Evolutionary conservation across 2,888 invertebrate species (phyloP), one percentile per base, ranked within the genome.

Genomic region (Argyresthia albistria): DNA sequence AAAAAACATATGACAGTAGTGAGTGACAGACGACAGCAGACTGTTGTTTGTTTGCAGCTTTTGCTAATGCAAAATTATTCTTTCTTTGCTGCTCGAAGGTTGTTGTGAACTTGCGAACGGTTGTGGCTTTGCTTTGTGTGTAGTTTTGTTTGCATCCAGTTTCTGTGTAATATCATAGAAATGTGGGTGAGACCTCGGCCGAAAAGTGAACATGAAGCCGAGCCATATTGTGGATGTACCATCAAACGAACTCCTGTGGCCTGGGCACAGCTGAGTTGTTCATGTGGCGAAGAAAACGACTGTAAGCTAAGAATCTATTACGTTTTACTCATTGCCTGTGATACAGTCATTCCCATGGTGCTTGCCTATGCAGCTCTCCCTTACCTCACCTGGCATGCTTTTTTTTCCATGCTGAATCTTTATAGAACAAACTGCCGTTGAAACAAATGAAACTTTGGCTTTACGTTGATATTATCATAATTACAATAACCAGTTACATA

Each of bases 201-300:
- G 2, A 25, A 25, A 25, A n/a, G 9, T 48, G 58, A 59, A 7
- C 58, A 58, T 16, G 54, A 62, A 39, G 71, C 79, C 12, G 74
- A 67, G 53, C 74, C 87, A 12, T 87, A 68, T 58, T 87, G 88
- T 58, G 62, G 69, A 53, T 84, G 86, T 60, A 64, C 60, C 36
- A 68, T 10, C 10, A 51, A 67, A 56, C 66, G 69, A 43, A 58
- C 60, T 12, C 75, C 80, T 15, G 59, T 70, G 43, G 56, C 67
- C 3, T 76, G 76, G 76, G 69, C 69, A 43, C 63, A 71, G 54
- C 58, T 72, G 52, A 66, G 64, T 42, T 91, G 90, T 63, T 64
- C 69, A n/a, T 91, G 90, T 63, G 90, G 90, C 4, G 90, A 90
- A 67, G 84, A 88, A 37, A 64, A 73, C 51, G 71, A 80, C 52